These are phyloP conservation scores for Melanerpes formicivorus DNA, from an alignment of 2,113 vertebrate species.

Conservation along the genomic window DNA sequence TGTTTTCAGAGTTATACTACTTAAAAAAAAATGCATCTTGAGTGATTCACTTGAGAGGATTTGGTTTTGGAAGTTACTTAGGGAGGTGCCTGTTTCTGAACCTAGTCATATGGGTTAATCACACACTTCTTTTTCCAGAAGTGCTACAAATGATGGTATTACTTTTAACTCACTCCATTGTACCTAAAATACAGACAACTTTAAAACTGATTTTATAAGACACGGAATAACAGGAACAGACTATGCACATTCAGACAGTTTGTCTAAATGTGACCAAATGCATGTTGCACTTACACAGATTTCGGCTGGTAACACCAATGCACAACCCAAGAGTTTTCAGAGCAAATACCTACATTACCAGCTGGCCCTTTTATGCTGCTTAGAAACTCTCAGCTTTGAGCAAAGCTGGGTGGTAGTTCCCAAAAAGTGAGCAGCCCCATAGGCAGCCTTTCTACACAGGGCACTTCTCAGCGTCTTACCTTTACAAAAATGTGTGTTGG, in stretches of 20 bases:
- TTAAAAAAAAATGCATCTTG: background rate
- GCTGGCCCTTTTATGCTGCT: background rate
- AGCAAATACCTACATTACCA: background rate
- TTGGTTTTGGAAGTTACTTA: background rate
- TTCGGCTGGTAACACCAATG: background rate
- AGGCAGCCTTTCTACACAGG: background rate
- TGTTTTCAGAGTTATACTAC: background rate
- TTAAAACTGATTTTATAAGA: background rate
- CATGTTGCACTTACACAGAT: background rate
- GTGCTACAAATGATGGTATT: background rate
- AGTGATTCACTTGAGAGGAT: background rate
- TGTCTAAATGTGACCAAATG: background rate
- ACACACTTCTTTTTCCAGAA: background rate
- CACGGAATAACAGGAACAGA: background rate
- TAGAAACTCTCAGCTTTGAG: background rate
- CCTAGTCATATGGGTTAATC: background rate
- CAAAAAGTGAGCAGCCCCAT: background rate
- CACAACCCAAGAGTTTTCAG: background rate
- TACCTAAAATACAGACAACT: background rate
- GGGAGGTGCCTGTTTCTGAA: background rate
- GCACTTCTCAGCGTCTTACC: slow-evolving; percentile 71
- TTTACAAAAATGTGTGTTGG: slow-evolving; percentile 96
- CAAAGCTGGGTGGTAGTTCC: background rate
- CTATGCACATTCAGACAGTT: background rate
- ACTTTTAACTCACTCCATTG: background rate